Evolutionary conservation across 2,797 vertebrate genomes (phyloP), one percentile per base, ranked within the genome.

Genomic region (Pteropus rufus): DNA sequence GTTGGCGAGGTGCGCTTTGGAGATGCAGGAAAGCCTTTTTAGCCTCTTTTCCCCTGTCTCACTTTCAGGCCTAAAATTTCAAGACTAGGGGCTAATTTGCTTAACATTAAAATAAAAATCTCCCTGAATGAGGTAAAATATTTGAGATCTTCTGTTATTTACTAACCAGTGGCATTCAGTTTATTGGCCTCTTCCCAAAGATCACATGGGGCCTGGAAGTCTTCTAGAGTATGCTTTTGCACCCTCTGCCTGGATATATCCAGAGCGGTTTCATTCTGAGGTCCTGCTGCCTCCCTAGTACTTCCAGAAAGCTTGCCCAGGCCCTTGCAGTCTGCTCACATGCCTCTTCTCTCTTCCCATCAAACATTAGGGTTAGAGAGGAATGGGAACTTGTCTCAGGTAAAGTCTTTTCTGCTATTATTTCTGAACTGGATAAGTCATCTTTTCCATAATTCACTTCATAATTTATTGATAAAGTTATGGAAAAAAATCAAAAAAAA

Each of bases 401-500:
- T 85, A 49, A 79, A 76, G 26, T 72, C 24, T 82, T 89, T 70
- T 41, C 65, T 93, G 62, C 60, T 77, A 31, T 65, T 80, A 85
- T 6, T 89, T 77, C 69, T 76, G 23, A 65, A 26, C 23, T 89
- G 58, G 70, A 73, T 6, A 64, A 82, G 52, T 39, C 75, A 1
- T 70, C 19, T 85, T 86, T 93, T 90, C 49, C 39, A 81, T 64
- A 75, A 75, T 24, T n/a, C 15, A 80, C 15, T 70, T 91, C 41
- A 84, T 5, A 56, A 83, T 56, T 62, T 36, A 64, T 56, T 79
- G 39, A 49, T 87, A 82, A 60, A 77, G 10, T 34, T 93, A 65
- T 73, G 24, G 49, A 89, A 73, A 39, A 88, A 89, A 92, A 90
- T 84, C 23, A 60, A 89, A 12, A 89, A 89, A 12, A 89, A 52